These are phyloP conservation scores for Pheosia tremula DNA, from an alignment of 2,888 invertebrate genomes.

Conservation along the genomic window DNA sequence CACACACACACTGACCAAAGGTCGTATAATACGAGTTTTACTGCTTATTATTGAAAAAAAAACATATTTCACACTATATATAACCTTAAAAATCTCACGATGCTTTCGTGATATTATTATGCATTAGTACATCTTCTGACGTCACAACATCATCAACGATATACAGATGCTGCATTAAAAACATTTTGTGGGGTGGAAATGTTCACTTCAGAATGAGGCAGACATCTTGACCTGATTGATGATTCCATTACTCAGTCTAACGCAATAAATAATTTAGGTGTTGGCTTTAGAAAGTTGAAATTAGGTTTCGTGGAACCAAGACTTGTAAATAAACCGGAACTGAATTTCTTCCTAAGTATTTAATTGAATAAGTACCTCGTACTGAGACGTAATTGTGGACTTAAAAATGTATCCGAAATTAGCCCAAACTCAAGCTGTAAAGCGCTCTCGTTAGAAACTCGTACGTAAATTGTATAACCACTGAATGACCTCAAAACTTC, in stretches of 20 bases:
- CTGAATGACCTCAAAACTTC: not conserved
- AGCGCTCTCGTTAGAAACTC: not conserved
- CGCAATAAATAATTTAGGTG: constrained; percentile 1
- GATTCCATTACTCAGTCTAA: not conserved
- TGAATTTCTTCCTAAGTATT: not conserved
- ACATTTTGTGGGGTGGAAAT: not conserved
- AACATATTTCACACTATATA: not conserved
- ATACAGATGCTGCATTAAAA: not conserved
- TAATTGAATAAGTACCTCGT: not conserved
- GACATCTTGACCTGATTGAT: constrained; percentile 4
- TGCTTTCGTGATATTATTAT: not conserved
- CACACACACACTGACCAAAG: not conserved
- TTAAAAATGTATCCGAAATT: not conserved
- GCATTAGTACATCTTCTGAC: not conserved
- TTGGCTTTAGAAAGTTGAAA: not conserved
- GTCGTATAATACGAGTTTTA: constrained; percentile 3
- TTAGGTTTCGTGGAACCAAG: not conserved
- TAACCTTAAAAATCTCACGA: too few species aligned
- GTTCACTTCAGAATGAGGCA: constrained; percentile 2
- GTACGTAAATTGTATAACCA: not conserved
- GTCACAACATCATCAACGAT: not conserved
- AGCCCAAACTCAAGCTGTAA: not conserved
- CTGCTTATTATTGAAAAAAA: constrained; percentile 5
- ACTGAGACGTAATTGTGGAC: not conserved
- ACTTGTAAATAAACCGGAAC: not conserved